Base-by-base conservation (phyloP, 2,888 invertebrate species). In the Trissolcus japonicus region DNA sequence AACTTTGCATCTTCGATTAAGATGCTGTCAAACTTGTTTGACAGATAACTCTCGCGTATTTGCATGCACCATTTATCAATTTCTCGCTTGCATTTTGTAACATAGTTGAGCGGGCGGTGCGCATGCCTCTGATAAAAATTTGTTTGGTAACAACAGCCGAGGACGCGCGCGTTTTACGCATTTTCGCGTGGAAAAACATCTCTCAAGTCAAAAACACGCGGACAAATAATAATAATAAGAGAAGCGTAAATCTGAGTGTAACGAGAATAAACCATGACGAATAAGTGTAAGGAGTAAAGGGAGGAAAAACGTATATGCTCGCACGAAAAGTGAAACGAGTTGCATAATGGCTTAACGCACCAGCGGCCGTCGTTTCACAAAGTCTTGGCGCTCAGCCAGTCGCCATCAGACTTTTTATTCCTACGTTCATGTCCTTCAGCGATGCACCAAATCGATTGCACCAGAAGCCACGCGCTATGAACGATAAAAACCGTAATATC, bases 311-410 rank as follows among this genome's bases (percentile, higher is more conserved):
- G 56, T 79, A 75, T 79, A 78, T 68, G 74, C 76, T 67, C 60
- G 69, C 73, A 69, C 71, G 80, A 78, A 74, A 79, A 79, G 74
- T 77, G 79, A 80, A 79, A 79, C 78, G 80, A 78, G 74, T 79
- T 84, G 81, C 82, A 82, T 82, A 84, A 84, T 81, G 78, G 80
- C 80, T 78, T 80, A 80, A 79, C 82, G 80, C 76, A 81, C 80
- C 79, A 77, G 76, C 76, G 78, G 72, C 75, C 74, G 65, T 67
- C 76, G 67, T 81, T n/a, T 80, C 82, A 81, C 74, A 55, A 80
- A 67, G 78, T 76, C 48, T 75, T 81, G 81, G 65, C 81, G 61
- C 62, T 54, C 14, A 66, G 80, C 81, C 81, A 81, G 73, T 14
- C 55, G 72, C 35, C 35, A 35, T 43, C 68, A 55, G 63, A 63